Percentiles rank a stretch among this genome's conserved stretches.
Conservation (phyloP, 2,888 invertebrate genomes). For the Dendrolimus pini region DNA sequence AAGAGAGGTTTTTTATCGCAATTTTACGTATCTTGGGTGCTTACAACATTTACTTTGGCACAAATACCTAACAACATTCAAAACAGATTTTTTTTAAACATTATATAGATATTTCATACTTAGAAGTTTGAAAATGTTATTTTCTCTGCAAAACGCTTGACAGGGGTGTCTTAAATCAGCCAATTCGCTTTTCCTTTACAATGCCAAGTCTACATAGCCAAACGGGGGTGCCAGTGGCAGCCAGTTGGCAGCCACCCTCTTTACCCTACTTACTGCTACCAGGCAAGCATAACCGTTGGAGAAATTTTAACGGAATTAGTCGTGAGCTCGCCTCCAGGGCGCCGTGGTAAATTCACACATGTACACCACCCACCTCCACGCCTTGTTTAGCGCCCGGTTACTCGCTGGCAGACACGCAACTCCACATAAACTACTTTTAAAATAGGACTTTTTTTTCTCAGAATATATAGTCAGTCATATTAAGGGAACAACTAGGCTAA, state of each 20-base stretch:
- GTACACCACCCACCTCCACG: constrained; percentile 59
- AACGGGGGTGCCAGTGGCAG: constrained; percentile 21
- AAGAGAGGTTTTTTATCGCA: no score
- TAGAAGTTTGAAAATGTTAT: no score
- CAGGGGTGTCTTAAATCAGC: not conserved
- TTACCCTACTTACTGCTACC: constrained; percentile 66
- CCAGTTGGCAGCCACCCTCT: constrained; percentile 28
- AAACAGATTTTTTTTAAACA: no score
- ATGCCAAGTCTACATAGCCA: not conserved
- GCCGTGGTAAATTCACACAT: constrained; percentile 70
- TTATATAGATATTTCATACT: no score
- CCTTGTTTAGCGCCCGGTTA: constrained; percentile 61
- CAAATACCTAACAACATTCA: no score
- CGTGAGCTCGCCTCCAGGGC: constrained; percentile 67
- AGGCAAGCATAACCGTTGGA: constrained; percentile 64
- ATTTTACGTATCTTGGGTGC: no score
- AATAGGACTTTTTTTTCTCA: constrained; percentile 14
- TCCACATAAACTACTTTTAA: constrained; percentile 50
- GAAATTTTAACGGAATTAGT: constrained; percentile 75
- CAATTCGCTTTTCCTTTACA: not conserved
- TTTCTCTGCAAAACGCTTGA: not conserved
- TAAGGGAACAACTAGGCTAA: no score
- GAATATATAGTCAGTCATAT: not conserved
- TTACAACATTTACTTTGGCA: no score
- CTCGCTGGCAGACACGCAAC: constrained; percentile 64